Percentiles rank a stretch among this genome's conserved stretches.
These are phyloP conservation scores for Phengaris alcon DNA, from an alignment of 2,888 invertebrate genomes.

Conservation along the genomic window DNA sequence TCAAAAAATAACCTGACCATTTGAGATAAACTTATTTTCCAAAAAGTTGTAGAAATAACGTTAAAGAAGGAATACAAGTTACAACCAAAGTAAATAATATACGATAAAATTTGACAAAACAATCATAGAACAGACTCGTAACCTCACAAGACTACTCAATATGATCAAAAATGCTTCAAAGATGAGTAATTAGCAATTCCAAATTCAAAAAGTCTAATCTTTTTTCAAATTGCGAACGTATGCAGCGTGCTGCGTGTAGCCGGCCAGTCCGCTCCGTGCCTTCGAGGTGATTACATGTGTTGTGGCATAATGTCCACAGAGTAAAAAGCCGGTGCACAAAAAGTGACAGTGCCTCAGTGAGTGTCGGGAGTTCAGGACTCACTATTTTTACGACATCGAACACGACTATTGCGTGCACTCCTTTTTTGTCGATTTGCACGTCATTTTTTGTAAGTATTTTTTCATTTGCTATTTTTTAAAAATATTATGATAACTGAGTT, in stretches of 20 bases:
- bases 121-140: too few species aligned
- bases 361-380: constrained; percentile 58
- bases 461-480: constrained; percentile 1
- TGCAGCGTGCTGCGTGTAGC: constrained; percentile 19
- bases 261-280: constrained; percentile 64
- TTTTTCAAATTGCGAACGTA: constrained; percentile 36
- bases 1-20: too few species aligned
- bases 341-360: constrained; percentile 74
- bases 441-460: constrained; percentile 43
- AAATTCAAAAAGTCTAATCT: constrained; percentile 25
- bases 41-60: too few species aligned
- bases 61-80: too few species aligned
- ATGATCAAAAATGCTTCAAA: not conserved
- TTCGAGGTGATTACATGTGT: constrained; percentile 56
- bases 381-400: constrained; percentile 51
- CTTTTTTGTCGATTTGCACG: constrained; percentile 51
- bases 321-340: constrained; percentile 57
- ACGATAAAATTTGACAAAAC: not conserved
- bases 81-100: not conserved
- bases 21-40: too few species aligned
- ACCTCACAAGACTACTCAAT: not conserved
- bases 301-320: constrained; percentile 54
- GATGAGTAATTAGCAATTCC: constrained; percentile 20
- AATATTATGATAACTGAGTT: not conserved
- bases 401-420: constrained; percentile 39